Conservation (phyloP, 2,888 invertebrate genomes). For the Pyrrhosoma nymphula region DNA sequence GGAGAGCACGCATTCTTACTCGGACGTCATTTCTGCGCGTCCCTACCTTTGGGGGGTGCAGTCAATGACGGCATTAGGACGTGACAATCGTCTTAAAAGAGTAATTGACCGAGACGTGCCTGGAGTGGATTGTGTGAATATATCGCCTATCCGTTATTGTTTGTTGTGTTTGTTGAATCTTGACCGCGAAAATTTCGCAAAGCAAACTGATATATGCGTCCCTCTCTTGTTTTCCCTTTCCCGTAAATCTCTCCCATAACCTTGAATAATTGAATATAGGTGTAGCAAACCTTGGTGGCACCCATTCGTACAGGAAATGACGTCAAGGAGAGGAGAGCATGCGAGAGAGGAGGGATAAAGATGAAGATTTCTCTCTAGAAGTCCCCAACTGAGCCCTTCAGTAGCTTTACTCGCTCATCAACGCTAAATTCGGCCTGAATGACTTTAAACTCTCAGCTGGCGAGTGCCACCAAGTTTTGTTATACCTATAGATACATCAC, state of each 20-base stretch:
- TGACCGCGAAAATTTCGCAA: background rate
- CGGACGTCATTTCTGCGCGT: background rate
- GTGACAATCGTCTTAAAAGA: background rate
- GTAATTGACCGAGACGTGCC: background rate
- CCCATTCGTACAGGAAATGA: too few relatives aligned
- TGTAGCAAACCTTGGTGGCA: too few relatives aligned
- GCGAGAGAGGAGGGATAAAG: too few relatives aligned
- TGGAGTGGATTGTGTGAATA: background rate
- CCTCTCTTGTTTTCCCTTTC: background rate
- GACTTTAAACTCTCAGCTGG: too few relatives aligned
- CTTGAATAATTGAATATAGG: background rate
- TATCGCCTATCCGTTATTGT: background rate
- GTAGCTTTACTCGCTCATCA: too few relatives aligned
- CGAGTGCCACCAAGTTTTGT: too few relatives aligned
- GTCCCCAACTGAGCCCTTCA: too few relatives aligned
- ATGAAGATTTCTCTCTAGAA: too few relatives aligned
- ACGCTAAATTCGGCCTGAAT: too few relatives aligned
- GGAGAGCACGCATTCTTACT: background rate
- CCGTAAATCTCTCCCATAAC: background rate
- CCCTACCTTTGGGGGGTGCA: constrained; percentile 13
- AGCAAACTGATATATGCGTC: background rate
- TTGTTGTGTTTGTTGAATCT: background rate
- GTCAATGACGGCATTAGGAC: constrained; percentile 5
- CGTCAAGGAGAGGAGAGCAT: too few relatives aligned
- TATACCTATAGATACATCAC: background rate